Evolutionary conservation across 2,888 invertebrate genomes (phyloP), one percentile per base, ranked within the genome.

Genomic region (Dryococelus australis): DNA sequence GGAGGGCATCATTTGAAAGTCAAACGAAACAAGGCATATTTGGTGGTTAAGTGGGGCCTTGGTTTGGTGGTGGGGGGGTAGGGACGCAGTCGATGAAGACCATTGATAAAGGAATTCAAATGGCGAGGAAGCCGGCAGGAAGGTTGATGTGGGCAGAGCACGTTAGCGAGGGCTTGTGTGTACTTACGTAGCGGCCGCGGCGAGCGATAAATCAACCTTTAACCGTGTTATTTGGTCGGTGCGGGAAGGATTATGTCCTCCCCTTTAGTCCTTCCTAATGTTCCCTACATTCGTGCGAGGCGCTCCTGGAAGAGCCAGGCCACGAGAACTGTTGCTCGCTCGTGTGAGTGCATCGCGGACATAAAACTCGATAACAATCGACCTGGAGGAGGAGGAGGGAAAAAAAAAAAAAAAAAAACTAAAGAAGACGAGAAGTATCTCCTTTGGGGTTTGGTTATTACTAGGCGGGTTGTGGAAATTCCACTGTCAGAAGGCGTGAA

Each of bases 1-100:
- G n/a, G 65, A 24, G n/a, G 65, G 65, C 65, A 16, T 65, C 65
- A 65, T 65, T 65, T 65, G 65, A 65, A 65, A 65, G 65, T 65
- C 65, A 65, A 65, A 65, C 65, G 65, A 65, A 65, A 65, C 65
- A n/a, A 65, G 65, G 65, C 65, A n/a, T 65, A 65, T 65, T 65
- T 65, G 65, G 65, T 16, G 6, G 20, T 24, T 65, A 65, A 65
- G 65, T 24, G 65, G n/a, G 65, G 47, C 8, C 47, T 1, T 3
- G 35, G 35, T 35, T n/a, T n/a, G n/a, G n/a, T 47, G 47, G 16
- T 13, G 47, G 16, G 65, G 6, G 65, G 24, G 65, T 65, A 5
- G 65, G 65, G 65, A 24, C 12, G 47, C 16, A 65, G 65, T 24
- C 65, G 65, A 65, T 65, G 65, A 65, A 65, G 65, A 65, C 65